phyloP scores from a whole-genome alignment of 2,888 invertebrate species.

The Ernsta delagoae region DNA sequence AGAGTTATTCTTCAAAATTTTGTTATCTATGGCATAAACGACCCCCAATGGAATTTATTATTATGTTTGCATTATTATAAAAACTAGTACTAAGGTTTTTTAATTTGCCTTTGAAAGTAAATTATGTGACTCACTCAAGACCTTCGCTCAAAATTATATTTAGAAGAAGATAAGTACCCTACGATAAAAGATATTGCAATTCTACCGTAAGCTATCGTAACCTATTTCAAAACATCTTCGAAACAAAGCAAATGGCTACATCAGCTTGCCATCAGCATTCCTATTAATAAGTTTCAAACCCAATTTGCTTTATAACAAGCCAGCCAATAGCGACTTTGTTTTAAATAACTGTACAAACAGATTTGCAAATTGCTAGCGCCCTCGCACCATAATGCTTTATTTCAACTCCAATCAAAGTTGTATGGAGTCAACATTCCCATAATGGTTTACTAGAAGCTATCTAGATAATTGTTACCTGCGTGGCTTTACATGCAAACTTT shows the following conservation, averaged over 20 bases:
- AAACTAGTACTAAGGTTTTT: no score
- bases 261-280: neutral
- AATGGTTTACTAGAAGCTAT: slow-evolving; percentile 13
- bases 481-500: slow-evolving; percentile 1
- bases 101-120: no score
- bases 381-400: neutral
- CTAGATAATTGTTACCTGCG: slow-evolving; percentile 13
- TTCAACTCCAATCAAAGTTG: slow-evolving; percentile 11
- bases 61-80: no score
- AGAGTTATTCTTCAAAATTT: no score
- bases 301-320: neutral
- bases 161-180: no score
- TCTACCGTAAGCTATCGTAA: no score
- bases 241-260: neutral
- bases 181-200: no score
- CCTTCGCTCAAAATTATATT: no score
- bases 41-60: no score
- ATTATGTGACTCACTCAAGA: no score
- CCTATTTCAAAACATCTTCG: no score
- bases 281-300: neutral
- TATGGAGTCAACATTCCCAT: slow-evolving; percentile 16
- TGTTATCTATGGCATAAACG: no score
- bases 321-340: neutral
- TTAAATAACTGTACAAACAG: neutral
- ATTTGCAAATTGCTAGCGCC: slow-evolving; percentile 5